Evolutionary conservation across 2,797 vertebrate genomes (phyloP), one percentile per base, ranked within the genome.

Genomic region (Notolepis coatsorum): DNA sequence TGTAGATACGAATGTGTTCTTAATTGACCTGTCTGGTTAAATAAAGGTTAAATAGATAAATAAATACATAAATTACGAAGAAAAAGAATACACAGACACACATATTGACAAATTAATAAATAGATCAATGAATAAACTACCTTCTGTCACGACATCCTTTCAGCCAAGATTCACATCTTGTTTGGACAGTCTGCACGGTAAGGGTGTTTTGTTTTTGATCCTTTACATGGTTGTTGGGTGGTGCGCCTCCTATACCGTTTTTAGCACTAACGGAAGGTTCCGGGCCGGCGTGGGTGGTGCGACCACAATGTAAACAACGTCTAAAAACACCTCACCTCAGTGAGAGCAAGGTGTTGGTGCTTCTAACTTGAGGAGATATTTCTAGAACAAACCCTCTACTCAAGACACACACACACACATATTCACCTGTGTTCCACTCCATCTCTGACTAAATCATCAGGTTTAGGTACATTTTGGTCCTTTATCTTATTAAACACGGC

Each of bases 301-400:
- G 2, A 54, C 35, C 61, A 31, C 51, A 58, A 68, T 49, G 60
- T 71, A 70, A 80, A 81, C 47, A 48, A 13, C 6, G 24, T 57
- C 50, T 59, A 30, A 62, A 48, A 65, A 63, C 33, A 53, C 28
- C 39, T 31, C 24, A 49, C 45, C 42, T 55, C 25, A 42, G 38
- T 42, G 43, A 61, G 15, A 53, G 38, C 23, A 12, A 65, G 8
- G 2, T 39, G 30, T 64, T 55, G 37, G 3, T 50, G 9, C 20
- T 12, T 64, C 61, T 37, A 50, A 72, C 79, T 79, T 69, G 75
- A 83, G 71, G 64, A 73, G 71, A 65, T 73, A 80, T 52, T 30
- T 56, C 75, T 51, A 75, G 68, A 73, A 71, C 47, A 76, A 79
- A 68, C 65, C 69, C 60, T 57, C 60, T 55, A 51, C 7, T 8